phyloP scores from a whole-genome alignment of 2,797 vertebrate genomes.

The Acanthornis magna region DNA sequence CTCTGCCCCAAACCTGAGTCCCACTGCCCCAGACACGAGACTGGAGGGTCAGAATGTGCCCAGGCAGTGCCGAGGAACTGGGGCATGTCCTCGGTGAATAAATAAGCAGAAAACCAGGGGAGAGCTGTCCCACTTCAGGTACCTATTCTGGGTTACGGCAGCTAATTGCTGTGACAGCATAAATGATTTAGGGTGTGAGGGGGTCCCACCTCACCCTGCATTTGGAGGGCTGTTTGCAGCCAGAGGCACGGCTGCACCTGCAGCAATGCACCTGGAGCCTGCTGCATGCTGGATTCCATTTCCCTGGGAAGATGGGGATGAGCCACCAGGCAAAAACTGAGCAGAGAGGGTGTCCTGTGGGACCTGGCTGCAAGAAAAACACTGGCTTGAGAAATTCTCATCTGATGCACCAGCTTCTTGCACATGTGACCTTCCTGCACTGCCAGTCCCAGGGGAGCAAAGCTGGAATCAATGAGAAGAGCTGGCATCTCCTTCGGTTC shows the following conservation, averaged over 20 bases:
- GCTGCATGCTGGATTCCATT: neutral
- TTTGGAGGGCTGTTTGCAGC: slow-evolving; percentile 26
- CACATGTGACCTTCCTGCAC: slow-evolving; percentile 34
- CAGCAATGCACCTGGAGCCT: neutral
- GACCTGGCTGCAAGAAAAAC: slow-evolving; percentile 41
- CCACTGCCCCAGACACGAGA: neutral
- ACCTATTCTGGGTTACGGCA: neutral
- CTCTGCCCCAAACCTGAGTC: neutral
- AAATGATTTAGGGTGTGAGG: neutral
- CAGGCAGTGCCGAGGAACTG: neutral
- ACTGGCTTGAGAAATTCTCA: slow-evolving; percentile 39
- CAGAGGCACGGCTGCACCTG: no score
- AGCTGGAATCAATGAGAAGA: slow-evolving; percentile 54
- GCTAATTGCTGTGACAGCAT: neutral
- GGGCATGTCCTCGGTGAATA: neutral
- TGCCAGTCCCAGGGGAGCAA: slow-evolving; percentile 12
- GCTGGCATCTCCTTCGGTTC: slow-evolving; percentile 34
- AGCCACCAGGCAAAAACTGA: slow-evolving; percentile 25
- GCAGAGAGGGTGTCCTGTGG: neutral
- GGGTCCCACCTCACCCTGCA: neutral
- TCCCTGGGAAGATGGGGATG: slow-evolving; percentile 30
- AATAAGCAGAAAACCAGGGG: neutral
- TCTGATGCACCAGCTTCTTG: neutral
- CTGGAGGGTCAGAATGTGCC: neutral
- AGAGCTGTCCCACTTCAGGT: neutral